Evolutionary conservation across 2,113 vertebrate species (phyloP), one percentile per base, ranked within the genome.

Genomic region (Sorex araneus): DNA sequence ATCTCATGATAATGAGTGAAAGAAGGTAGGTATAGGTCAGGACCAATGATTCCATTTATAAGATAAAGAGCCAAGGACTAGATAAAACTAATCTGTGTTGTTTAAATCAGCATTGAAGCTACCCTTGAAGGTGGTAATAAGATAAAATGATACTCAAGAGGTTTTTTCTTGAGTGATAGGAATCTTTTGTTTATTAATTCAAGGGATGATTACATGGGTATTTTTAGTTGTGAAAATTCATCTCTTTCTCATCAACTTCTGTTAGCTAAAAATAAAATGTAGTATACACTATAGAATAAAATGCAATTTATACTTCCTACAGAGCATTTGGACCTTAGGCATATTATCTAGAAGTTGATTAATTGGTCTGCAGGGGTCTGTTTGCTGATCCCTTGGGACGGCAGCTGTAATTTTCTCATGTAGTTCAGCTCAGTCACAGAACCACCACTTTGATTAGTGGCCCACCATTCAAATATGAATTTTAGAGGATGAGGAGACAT

Each of bases 381-480:
- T 92, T 82, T 64, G 60, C 54, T 13, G 16, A 54, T 64, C 40
- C 0, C 28, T 78, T 60, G 23, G 32, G 8, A 18, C 77, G 71
- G 64, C 63, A 87, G 7, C 76, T 89, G n/a, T 89, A 67, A 91
- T 50, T 95, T 34, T 81, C 32, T 87, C 80, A 89, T 8, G 23
- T 80, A 80, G 92, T 82, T 91, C 18, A 13, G 18, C 43, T 84
- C n/a, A 73, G 84, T 86, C 25, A 81, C 27, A 84, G 76, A 92
- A 70, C 16, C 43, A 60, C 6, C 78, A 34, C 28, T 88, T 94
- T 87, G 34, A 93, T 92, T 63, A 84, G n/a, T 89, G 70, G 30
- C 13, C 64, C 0, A 0, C 60, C 11, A 70, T 84, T 50, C 36
- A 82, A 18, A 76, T 54, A 23, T 86, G 27, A 25, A 25, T 87